These are phyloP conservation scores for Lepus timidus DNA, from an alignment of 2,113 vertebrate species.

Conservation along the genomic window DNA sequence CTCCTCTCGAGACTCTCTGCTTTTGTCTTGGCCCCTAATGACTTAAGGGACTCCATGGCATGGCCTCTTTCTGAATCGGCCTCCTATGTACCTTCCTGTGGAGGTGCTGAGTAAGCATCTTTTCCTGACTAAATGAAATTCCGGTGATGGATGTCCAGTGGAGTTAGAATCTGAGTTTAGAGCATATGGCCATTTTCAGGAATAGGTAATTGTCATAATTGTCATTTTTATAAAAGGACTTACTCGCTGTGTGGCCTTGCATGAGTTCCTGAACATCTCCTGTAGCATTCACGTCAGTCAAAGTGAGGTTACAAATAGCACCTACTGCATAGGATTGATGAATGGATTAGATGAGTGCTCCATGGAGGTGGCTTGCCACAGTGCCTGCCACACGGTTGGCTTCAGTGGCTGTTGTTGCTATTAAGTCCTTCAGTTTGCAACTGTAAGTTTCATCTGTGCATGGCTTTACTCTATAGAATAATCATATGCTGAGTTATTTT, in stretches of 20 bases:
- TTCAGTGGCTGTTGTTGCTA: neutral
- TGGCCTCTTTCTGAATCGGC: neutral
- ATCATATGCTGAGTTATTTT: neutral
- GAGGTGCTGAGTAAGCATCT: neutral
- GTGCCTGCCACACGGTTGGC: neutral
- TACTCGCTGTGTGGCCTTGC: neutral
- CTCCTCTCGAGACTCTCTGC: neutral
- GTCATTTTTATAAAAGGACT: neutral
- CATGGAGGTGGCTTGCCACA: fast-evolving
- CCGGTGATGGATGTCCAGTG: neutral
- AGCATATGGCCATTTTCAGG: neutral
- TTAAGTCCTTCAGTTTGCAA: neutral
- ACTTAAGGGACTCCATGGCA: neutral
- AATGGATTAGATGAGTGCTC: neutral
- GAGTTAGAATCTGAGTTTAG: conserved; percentile 21
- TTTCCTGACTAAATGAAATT: neutral
- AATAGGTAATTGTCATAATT: neutral
- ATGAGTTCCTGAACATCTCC: neutral
- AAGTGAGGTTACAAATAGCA: neutral
- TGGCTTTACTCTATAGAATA: neutral
- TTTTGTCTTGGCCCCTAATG: neutral
- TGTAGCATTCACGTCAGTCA: neutral
- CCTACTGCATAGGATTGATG: neutral
- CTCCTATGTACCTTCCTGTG: neutral
- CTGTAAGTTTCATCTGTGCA: neutral